Percentiles rank a stretch among this genome's conserved stretches.
Conservation (phyloP, 2,797 vertebrate genomes). For the Garrulus glandarius region DNA sequence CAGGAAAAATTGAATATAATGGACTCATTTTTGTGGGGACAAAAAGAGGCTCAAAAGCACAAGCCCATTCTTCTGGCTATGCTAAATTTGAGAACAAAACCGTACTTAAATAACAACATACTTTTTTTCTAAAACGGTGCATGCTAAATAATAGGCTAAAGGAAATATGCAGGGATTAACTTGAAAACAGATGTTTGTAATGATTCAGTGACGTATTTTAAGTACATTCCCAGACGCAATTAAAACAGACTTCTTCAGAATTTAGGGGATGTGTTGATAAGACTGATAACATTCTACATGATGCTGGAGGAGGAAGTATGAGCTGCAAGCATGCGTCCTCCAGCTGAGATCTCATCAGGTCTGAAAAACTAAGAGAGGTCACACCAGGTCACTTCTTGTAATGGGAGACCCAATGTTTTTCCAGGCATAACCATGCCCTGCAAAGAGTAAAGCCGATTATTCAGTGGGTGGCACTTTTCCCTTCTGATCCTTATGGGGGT, state of each 20-base stretch:
- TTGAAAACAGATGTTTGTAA: slow-evolving; percentile 61
- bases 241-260: slow-evolving; percentile 23
- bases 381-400: neutral
- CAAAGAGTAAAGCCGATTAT: neutral
- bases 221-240: slow-evolving; percentile 44
- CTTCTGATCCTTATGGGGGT: neutral
- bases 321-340: neutral
- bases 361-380: slow-evolving; percentile 1
- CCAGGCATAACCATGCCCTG: neutral
- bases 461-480: neutral
- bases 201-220: neutral
- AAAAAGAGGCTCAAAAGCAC: neutral
- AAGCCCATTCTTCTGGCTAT: neutral
- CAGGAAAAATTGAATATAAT: neutral
- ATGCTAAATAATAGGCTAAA: slow-evolving; percentile 30
- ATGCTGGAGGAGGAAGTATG: slow-evolving; percentile 21
- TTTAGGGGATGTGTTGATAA: slow-evolving; percentile 56
- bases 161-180: slow-evolving; percentile 23
- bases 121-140: neutral
- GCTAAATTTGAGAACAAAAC: slow-evolving; percentile 24
- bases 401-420: neutral
- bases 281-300: slow-evolving; percentile 57
- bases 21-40: neutral
- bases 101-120: neutral
- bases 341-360: slow-evolving; percentile 13